These are phyloP conservation scores for Nebria brevicollis DNA, from an alignment of 2,888 invertebrate genomes.

Conservation along the genomic window DNA sequence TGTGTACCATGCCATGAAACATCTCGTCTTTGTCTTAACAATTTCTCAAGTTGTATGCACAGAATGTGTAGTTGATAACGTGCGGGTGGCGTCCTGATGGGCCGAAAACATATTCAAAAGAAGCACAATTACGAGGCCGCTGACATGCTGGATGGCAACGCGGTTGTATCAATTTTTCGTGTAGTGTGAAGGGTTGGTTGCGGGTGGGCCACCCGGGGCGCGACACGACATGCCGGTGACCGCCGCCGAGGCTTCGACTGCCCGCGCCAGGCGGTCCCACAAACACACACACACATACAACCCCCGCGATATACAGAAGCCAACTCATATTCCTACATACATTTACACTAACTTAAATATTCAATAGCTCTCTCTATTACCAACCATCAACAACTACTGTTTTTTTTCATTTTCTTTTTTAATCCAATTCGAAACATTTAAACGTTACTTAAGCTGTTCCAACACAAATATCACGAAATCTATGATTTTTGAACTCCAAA, in stretches of 20 bases:
- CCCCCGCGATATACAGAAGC: conserved; percentile 9
- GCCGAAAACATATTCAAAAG: conserved; percentile 4
- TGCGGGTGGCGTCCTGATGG: neutral
- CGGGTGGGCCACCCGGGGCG: conserved; percentile 16
- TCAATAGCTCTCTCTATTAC: neutral
- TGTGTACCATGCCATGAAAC: too few relatives aligned
- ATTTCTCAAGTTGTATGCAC: too few relatives aligned
- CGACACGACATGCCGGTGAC: conserved; percentile 8
- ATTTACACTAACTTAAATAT: conserved; percentile 9
- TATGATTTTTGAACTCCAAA: too few relatives aligned
- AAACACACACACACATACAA: conserved; percentile 5
- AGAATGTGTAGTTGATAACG: neutral
- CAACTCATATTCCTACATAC: neutral
- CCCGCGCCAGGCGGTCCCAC: conserved; percentile 5
- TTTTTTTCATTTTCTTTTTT: too few relatives aligned
- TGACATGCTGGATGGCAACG: conserved; percentile 17
- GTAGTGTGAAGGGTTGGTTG: neutral
- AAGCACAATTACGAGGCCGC: conserved; percentile 11
- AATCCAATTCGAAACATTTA: too few relatives aligned
- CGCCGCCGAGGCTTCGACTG: neutral
- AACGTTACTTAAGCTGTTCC: too few relatives aligned
- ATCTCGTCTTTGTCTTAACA: too few relatives aligned
- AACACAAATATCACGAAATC: too few relatives aligned
- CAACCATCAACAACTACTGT: neutral
- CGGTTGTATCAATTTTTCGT: conserved; percentile 15